Conservation (phyloP, 2,113 vertebrate species). For the Orthonyx spaldingii region DNA sequence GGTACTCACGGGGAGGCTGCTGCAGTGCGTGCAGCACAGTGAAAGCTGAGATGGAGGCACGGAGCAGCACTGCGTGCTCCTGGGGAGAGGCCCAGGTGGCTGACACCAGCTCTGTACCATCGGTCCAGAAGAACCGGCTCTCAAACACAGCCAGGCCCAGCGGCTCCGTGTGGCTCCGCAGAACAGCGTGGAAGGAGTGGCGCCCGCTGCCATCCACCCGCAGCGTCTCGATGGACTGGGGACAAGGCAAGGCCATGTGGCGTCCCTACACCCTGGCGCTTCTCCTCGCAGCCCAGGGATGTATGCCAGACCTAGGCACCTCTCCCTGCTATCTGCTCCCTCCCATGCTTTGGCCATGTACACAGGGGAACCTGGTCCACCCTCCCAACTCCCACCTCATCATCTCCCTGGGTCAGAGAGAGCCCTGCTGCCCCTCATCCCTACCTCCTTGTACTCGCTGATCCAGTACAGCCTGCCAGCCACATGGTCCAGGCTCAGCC, state of each 20-base stretch:
- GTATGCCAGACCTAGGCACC: not conserved
- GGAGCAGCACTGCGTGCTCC: conserved; percentile 66
- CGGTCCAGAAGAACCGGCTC: conserved; percentile 81
- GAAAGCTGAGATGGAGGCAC: conserved; percentile 59
- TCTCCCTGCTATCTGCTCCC: not conserved
- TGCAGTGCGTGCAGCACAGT: conserved; percentile 74
- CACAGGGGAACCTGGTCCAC: not conserved
- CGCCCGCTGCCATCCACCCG: conserved; percentile 77
- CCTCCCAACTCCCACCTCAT: not conserved
- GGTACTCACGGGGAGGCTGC: conserved; percentile 76
- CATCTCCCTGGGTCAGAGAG: not conserved
- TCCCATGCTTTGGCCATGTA: not conserved
- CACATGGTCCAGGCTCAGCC: conserved; percentile 78
- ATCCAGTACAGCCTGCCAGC: conserved; percentile 86
- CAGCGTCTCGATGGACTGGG: conserved; percentile 84
- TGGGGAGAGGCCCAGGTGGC: conserved; percentile 44
- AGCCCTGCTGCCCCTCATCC: not conserved
- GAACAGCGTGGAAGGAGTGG: conserved; percentile 71
- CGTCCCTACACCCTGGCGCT: not conserved
- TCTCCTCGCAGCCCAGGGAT: not conserved
- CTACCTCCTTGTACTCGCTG: conserved; percentile 83
- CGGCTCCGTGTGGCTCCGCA: conserved; percentile 49
- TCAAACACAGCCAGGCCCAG: conserved; percentile 78
- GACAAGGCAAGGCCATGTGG: not conserved
- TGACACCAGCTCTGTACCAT: conserved; percentile 70